phyloP scores from a whole-genome alignment of 2,113 vertebrate genomes.

The Prionailurus bengalensis region DNA sequence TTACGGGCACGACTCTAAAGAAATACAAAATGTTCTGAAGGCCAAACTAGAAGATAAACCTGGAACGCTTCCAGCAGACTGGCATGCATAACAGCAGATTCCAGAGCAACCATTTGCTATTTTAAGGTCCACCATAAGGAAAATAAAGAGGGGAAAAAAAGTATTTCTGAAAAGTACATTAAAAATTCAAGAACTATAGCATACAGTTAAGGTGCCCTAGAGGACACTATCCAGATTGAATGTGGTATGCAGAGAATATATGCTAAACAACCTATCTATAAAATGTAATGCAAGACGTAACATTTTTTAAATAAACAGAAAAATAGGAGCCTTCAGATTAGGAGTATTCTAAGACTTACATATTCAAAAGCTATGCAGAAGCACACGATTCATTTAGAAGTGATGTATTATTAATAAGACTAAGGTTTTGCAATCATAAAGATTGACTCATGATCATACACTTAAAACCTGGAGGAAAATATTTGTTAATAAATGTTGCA shows the following conservation, averaged over 20 bases:
- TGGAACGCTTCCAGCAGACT: neutral
- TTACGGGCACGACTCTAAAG: neutral
- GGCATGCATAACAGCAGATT: neutral
- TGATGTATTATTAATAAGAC: constrained; percentile 63
- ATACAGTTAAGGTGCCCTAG: neutral
- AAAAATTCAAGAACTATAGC: constrained; percentile 4
- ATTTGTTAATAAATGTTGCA: neutral
- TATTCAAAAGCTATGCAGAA: constrained; percentile 32
- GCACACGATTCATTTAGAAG: constrained; percentile 36
- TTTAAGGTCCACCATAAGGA: constrained; percentile 1
- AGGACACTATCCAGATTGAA: neutral
- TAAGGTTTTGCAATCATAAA: neutral
- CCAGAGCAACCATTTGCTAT: constrained; percentile 14
- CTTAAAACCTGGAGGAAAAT: constrained; percentile 24
- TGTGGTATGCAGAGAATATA: neutral
- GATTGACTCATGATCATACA: neutral
- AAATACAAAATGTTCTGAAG: neutral
- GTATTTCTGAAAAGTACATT: constrained; percentile 39
- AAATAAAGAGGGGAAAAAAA: neutral
- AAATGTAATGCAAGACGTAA: constrained; percentile 43
- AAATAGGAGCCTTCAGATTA: constrained; percentile 48
- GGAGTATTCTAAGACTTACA: constrained; percentile 55
- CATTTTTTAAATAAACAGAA: constrained; percentile 40
- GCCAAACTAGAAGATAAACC: neutral
- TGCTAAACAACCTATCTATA: neutral